Conservation (phyloP, 2,797 vertebrate species). For the Tachyglossus aculeatus region DNA sequence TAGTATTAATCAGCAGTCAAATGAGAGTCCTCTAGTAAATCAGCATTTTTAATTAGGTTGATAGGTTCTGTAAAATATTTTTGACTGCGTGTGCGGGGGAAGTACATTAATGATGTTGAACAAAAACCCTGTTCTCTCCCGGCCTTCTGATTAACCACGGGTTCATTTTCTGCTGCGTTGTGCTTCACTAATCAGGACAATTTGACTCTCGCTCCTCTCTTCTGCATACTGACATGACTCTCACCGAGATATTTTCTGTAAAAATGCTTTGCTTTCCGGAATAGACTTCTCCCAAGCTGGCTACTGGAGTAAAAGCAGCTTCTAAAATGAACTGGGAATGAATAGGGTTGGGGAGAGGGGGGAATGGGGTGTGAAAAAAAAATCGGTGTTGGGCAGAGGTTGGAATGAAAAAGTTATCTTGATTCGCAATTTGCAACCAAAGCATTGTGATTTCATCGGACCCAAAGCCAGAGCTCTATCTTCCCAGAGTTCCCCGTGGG, state of each 20-base stretch:
- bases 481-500: neutral
- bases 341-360: neutral
- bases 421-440: neutral
- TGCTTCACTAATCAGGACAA: conserved; percentile 9
- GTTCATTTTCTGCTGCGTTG: neutral
- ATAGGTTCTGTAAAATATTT: conserved; percentile 22
- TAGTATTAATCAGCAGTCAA: conserved; percentile 46
- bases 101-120: neutral
- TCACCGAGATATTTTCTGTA: neutral
- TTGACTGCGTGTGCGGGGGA: conserved; percentile 11
- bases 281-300: neutral
- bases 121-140: neutral
- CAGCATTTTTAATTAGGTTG: conserved; percentile 48
- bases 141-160: neutral
- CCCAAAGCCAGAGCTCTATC: neutral
- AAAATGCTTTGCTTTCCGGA: neutral
- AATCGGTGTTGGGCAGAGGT: neutral
- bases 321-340: neutral
- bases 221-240: neutral
- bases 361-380: too few relatives aligned
- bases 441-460: neutral
- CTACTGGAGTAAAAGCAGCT: neutral
- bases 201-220: neutral
- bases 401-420: neutral
- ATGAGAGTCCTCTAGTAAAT: conserved; percentile 45